Percentiles rank a stretch among this genome's conserved stretches.
Conservation (phyloP, 2,888 invertebrate genomes). For the Labia minor region DNA sequence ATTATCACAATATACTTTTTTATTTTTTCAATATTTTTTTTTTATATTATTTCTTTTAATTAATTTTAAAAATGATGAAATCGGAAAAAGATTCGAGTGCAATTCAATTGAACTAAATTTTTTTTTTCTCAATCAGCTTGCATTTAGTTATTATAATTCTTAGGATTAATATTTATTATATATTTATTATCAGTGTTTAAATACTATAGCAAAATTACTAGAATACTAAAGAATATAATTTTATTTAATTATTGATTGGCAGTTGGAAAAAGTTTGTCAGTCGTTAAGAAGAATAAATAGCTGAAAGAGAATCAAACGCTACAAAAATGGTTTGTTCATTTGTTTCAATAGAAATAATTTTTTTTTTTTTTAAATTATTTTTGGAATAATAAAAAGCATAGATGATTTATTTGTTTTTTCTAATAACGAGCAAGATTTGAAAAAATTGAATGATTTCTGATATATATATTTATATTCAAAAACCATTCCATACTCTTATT, state of each 20-base stretch:
- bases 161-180: no score
- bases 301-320: no score
- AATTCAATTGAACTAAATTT: not conserved
- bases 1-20: slow-evolving; percentile 5
- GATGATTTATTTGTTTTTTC: no score
- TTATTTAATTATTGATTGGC: not conserved
- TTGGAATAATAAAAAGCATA: no score
- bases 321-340: no score
- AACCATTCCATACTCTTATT: not conserved
- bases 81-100: not conserved
- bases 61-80: not conserved
- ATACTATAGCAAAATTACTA: not conserved
- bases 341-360: no score
- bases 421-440: no score
- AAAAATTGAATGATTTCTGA: no score
- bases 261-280: not conserved
- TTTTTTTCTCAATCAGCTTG: not conserved
- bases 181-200: slow-evolving; percentile 1
- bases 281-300: not conserved
- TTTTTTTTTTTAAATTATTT: no score
- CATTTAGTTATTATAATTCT: not conserved
- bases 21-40: not conserved
- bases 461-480: no score
- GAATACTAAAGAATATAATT: not conserved
- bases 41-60: not conserved